Evolutionary conservation across 2,888 invertebrate genomes (phyloP), one percentile per base, ranked within the genome.

Genomic region (Cantharis nigra): DNA sequence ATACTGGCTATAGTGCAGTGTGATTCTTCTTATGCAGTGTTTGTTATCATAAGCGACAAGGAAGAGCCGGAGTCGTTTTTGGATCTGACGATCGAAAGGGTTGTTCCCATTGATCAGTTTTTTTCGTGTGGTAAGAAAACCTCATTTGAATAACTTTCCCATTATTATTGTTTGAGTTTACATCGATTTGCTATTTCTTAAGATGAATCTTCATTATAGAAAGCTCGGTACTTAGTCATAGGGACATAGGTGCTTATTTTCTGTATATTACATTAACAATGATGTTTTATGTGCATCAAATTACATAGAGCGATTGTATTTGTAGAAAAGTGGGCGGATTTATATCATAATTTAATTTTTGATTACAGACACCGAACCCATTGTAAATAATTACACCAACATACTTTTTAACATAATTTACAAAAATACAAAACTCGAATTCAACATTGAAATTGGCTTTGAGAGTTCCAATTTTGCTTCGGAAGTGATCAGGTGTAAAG

Each of bases 41-140:
- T 92, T 84, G 88, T 92, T 79, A 89, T 92, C 80, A 88, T 91
- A 70, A 90, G 90, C 9, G 89, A 93, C 75, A 91, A 91, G 84
- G 90, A 90, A 83, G 93, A 94, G 82, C 94, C 95, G 18, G 92
- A 91, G 86, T 92, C 92, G 75, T 93, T 93, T 85, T 93, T 93
- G 72, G 96, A 96, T 89, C 90, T 97, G 82, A 92, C 93, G 13
- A 92, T 96, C 84, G 96, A 96, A 89, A 93, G 93, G 87, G 93
- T 95, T 72, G 91, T 96, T 84, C 95, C 96, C 26, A 92, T 97
- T 75, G 94, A 96, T 89, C 92, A 92, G 83, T 92, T 92, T 84
- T 96, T 97, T 87, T 92, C 93, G 87, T 94, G 95, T 89, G 93
- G 88, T 67, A 10, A n/a, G 65, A 9, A 26, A 9, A 67, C 13